Evolutionary conservation across 2,113 vertebrate species (phyloP).

Genomic region (Ammospiza caudacuta): DNA sequence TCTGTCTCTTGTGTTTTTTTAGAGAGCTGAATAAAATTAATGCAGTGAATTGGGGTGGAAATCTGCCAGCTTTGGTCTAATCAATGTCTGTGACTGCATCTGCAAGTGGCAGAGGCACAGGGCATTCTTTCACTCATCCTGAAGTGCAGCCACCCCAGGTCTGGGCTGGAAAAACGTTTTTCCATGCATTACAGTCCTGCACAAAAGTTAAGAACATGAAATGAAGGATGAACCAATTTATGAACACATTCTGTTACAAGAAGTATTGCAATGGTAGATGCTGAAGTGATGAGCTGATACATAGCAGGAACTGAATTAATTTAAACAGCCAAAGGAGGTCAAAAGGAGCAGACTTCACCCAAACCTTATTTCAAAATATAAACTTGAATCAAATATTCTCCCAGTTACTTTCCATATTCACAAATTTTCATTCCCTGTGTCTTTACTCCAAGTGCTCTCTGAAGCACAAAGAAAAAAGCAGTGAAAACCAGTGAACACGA

Average conservation of each 20-base stretch:
- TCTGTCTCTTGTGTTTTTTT: neutral
- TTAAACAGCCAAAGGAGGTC: neutral
- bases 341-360: neutral
- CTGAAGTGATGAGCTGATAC: neutral
- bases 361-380: conserved; percentile 4
- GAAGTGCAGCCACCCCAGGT: neutral
- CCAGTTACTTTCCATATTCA: neutral
- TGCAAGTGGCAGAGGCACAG: neutral
- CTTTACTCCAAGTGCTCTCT: neutral
- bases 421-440: neutral
- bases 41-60: neutral
- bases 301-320: neutral
- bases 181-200: neutral
- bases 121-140: neutral
- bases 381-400: neutral
- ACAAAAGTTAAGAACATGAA: neutral
- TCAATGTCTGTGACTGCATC: neutral
- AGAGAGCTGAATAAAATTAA: neutral
- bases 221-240: neutral
- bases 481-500: neutral
- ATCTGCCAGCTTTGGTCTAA: neutral
- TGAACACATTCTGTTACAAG: neutral
- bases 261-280: neutral
- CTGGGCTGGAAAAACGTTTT: neutral
- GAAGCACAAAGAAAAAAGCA: neutral